phyloP scores from a whole-genome alignment of 2,888 invertebrate genomes.

The Lithodes maja region DNA sequence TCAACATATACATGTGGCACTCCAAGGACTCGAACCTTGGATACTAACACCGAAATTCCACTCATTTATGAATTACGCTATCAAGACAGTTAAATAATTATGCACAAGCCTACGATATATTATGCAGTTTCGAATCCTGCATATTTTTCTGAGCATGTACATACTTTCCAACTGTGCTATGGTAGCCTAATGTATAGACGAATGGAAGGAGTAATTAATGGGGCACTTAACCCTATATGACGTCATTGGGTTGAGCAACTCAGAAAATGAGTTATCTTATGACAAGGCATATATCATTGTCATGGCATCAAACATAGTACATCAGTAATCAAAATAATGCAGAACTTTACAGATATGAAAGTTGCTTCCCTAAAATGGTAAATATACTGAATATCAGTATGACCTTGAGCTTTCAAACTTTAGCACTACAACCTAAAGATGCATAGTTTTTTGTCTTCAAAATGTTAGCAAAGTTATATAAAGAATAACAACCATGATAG shows the following conservation, averaged over 20 bases:
- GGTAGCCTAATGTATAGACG: no score
- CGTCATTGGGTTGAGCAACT: background rate
- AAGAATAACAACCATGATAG: conserved; percentile 17
- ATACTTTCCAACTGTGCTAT: no score
- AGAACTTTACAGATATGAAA: background rate
- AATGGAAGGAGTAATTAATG: no score
- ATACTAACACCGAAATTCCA: no score
- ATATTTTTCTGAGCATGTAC: no score
- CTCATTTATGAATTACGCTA: no score
- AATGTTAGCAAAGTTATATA: conserved; percentile 13
- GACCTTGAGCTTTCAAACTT: conserved; percentile 5
- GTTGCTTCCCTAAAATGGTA: background rate
- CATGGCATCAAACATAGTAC: background rate
- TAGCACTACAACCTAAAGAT: conserved; percentile 14
- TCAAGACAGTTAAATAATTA: no score
- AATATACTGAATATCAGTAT: conserved; percentile 19
- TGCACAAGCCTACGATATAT: no score
- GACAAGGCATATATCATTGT: background rate
- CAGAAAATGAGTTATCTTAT: background rate
- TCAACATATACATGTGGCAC: no score
- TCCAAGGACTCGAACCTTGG: no score
- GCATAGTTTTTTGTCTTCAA: conserved; percentile 11
- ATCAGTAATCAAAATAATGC: background rate
- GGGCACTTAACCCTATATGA: background rate
- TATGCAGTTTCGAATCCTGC: no score